Conservation (phyloP, 1,140 invertebrate species). For the Eumaeus atala region DNA sequence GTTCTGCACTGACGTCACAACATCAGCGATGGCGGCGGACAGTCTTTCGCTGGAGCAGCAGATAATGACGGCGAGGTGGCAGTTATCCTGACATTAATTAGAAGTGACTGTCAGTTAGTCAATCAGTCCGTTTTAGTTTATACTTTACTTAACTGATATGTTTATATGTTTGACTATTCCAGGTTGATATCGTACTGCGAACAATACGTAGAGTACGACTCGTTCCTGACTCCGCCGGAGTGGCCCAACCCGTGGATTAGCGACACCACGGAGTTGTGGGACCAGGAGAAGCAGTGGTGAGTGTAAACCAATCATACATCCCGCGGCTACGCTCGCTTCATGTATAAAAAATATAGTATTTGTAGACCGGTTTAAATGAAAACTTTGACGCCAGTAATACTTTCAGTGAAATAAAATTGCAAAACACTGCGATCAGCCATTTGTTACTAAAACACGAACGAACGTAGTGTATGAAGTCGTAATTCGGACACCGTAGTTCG, state of each 20-base stretch:
- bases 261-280: conserved; percentile 97
- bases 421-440: too few species aligned
- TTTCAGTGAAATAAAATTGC: too few species aligned
- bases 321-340: background rate
- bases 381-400: too few species aligned
- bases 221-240: conserved; percentile 91
- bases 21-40: conserved; percentile 15
- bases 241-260: conserved; percentile 97
- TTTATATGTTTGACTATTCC: conserved; percentile 27
- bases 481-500: too few species aligned
- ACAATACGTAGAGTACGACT: conserved; percentile 97
- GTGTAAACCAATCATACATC: conserved; percentile 21
- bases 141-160: too few species aligned
- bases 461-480: too few species aligned
- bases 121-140: too few species aligned
- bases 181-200: conserved; percentile 96
- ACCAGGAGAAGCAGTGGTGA: conserved; percentile 91
- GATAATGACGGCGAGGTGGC: conserved; percentile 49
- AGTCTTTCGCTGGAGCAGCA: conserved; percentile 37
- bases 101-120: too few species aligned
- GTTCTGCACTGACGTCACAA: conserved; percentile 26
- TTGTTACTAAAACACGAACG: too few species aligned
- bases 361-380: too few species aligned
- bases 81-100: too few species aligned
- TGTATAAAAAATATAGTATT: too few species aligned